Evolutionary conservation across 2,113 vertebrate genomes (phyloP).

Genomic region (Prunella fulvescens): DNA sequence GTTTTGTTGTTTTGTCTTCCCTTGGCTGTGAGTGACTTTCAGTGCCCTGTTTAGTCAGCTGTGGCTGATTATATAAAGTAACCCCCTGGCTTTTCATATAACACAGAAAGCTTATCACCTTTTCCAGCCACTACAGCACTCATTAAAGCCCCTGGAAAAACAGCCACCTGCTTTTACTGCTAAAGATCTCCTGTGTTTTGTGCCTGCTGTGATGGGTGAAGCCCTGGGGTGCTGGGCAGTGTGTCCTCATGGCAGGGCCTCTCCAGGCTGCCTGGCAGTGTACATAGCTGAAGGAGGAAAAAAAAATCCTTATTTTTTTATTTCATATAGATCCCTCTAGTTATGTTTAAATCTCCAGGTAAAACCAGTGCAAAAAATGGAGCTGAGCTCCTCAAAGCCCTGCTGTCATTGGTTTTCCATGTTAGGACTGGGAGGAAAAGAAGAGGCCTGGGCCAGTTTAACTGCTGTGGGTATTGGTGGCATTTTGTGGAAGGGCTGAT

Average conservation of each 20-base stretch:
- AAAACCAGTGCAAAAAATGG: background rate
- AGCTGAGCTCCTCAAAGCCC: background rate
- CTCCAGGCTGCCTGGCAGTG: accelerated
- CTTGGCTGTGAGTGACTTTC: background rate
- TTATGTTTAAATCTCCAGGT: background rate
- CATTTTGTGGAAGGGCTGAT: background rate
- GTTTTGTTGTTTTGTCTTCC: background rate
- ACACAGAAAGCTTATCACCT: slow-evolving; percentile 24
- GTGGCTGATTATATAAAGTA: slow-evolving; percentile 1
- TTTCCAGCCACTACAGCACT: slow-evolving; percentile 13
- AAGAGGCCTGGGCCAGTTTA: background rate
- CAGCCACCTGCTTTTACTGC: background rate
- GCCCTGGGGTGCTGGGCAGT: background rate
- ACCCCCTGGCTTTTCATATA: slow-evolving; percentile 28
- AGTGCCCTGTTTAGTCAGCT: slow-evolving; percentile 54
- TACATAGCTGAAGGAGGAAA: background rate
- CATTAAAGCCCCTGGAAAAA: slow-evolving; percentile 10
- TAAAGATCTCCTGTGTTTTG: background rate
- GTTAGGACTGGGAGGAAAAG: background rate
- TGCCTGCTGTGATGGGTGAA: background rate
- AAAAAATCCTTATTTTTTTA: no score
- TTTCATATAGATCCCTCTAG: background rate
- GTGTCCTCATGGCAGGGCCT: background rate
- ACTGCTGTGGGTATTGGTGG: background rate
- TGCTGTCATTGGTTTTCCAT: accelerated